A percentile compares a stretch with the other conserved stretches of the same genome.
phyloP scores from a whole-genome alignment of 2,888 invertebrate genomes.

The Hylaea fasciaria region DNA sequence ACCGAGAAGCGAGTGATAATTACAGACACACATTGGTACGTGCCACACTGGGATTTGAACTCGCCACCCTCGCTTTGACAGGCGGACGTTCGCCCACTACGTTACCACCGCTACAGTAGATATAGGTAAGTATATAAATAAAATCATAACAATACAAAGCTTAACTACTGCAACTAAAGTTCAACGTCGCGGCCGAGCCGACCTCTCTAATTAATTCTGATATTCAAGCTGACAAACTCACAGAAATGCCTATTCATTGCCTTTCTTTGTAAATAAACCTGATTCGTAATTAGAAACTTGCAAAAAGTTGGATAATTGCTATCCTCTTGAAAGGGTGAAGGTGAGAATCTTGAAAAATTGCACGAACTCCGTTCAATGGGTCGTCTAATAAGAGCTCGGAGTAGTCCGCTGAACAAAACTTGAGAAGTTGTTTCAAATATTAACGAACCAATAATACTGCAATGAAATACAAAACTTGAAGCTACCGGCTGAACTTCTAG shows the following conservation, averaged over 20 bases:
- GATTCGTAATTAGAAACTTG: constrained; percentile 41
- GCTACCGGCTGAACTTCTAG: too few species aligned
- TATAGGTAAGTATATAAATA: background rate
- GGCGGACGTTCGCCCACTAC: too few species aligned
- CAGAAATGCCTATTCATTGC: constrained; percentile 45
- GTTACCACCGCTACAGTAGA: too few species aligned
- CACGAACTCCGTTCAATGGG: constrained; percentile 23
- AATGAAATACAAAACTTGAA: too few species aligned
- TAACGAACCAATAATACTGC: too few species aligned
- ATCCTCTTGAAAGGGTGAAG: constrained; percentile 31
- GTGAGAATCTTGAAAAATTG: constrained; percentile 33
- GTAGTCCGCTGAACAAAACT: background rate
- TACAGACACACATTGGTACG: too few species aligned
- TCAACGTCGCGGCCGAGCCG: constrained; percentile 28
- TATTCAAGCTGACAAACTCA: constrained; percentile 54
- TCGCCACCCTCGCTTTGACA: too few species aligned
- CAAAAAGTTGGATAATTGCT: constrained; percentile 40
- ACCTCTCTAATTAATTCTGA: constrained; percentile 55
- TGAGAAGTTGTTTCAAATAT: background rate
- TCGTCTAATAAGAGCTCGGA: constrained; percentile 14
- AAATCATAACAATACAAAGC: background rate
- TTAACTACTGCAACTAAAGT: constrained; percentile 8
- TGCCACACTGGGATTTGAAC: too few species aligned
- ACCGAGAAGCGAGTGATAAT: too few species aligned
- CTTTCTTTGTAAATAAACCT: constrained; percentile 45